Evolutionary conservation across 2,797 vertebrate species (phyloP).

Genomic region (Hoplostethus mediterraneus): DNA sequence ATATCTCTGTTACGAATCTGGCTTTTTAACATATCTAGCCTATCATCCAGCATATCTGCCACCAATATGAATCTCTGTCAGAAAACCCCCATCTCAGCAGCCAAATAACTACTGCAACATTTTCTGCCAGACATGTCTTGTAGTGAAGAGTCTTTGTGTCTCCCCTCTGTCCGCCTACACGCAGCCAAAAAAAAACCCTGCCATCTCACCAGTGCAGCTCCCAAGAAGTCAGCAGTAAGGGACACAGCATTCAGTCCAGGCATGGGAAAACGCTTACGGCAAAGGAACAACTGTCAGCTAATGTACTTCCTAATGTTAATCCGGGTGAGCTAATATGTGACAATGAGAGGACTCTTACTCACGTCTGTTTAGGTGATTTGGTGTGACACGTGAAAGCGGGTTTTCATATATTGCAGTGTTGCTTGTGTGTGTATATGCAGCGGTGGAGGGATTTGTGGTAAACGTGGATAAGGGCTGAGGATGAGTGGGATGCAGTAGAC

Average conservation of each 20-base stretch:
- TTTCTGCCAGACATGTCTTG: conserved; percentile 41
- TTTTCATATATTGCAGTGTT: conserved; percentile 53
- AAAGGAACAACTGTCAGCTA: conserved; percentile 54
- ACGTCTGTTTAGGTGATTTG: conserved; percentile 24
- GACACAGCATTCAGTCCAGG: conserved; percentile 49
- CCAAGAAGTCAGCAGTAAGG: conserved; percentile 64
- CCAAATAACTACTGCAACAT: conserved; percentile 33
- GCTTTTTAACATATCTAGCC: conserved; percentile 30
- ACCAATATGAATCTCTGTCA: conserved; percentile 36
- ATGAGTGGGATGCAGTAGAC: conserved; percentile 53
- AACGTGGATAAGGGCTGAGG: conserved; percentile 40
- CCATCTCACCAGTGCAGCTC: conserved; percentile 52
- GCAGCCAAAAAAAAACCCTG: conserved; percentile 64
- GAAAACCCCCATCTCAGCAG: conserved; percentile 44
- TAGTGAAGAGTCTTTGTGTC: conserved; percentile 30
- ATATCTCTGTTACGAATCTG: conserved; percentile 41
- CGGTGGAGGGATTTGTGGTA: conserved; percentile 23
- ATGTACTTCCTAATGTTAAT: conserved; percentile 57
- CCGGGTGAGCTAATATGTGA: conserved; percentile 59
- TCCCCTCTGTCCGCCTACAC: conserved; percentile 58
- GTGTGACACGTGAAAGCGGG: conserved; percentile 32
- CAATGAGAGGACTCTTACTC: conserved; percentile 37
- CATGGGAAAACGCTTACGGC: conserved; percentile 49
- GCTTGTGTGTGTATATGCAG: conserved; percentile 11
- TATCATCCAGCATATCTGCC: conserved; percentile 35